phyloP scores from a whole-genome alignment of 2,888 invertebrate genomes.

The Rhynchonema sp. region DNA sequence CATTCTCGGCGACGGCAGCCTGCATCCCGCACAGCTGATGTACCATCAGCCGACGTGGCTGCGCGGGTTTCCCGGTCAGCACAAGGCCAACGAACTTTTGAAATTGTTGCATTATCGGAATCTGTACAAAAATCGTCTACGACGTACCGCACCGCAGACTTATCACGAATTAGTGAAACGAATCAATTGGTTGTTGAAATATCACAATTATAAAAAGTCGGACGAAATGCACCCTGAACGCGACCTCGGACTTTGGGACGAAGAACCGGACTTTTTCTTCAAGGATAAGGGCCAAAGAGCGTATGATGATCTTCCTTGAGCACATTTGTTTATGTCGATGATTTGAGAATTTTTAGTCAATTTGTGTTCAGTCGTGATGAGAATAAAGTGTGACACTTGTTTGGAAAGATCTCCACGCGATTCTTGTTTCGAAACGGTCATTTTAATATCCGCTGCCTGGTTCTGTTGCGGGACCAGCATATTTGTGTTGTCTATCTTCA shows the following conservation, averaged over 20 bases:
- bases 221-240: slow-evolving; percentile 24
- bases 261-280: slow-evolving; percentile 25
- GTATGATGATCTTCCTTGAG: not conserved
- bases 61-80: slow-evolving; percentile 52
- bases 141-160: slow-evolving; percentile 18
- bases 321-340: not conserved
- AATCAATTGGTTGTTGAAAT: slow-evolving; percentile 23
- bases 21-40: slow-evolving; percentile 62
- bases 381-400: too few species aligned
- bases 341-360: not conserved
- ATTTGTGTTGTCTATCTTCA: too few species aligned
- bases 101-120: slow-evolving; percentile 24
- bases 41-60: slow-evolving; percentile 75
- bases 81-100: slow-evolving; percentile 25
- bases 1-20: slow-evolving; percentile 60
- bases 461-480: too few species aligned
- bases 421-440: too few species aligned
- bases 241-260: slow-evolving; percentile 24
- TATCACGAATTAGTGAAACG: slow-evolving; percentile 26
- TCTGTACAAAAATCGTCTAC: slow-evolving; percentile 7
- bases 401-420: too few species aligned
- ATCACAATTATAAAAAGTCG: slow-evolving; percentile 26
- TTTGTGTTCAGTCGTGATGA: not conserved
- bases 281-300: slow-evolving; percentile 17
- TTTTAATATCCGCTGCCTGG: too few species aligned